phyloP scores from a whole-genome alignment of 1,140 invertebrate genomes.

The Hyposmocoma kahamanoa region DNA sequence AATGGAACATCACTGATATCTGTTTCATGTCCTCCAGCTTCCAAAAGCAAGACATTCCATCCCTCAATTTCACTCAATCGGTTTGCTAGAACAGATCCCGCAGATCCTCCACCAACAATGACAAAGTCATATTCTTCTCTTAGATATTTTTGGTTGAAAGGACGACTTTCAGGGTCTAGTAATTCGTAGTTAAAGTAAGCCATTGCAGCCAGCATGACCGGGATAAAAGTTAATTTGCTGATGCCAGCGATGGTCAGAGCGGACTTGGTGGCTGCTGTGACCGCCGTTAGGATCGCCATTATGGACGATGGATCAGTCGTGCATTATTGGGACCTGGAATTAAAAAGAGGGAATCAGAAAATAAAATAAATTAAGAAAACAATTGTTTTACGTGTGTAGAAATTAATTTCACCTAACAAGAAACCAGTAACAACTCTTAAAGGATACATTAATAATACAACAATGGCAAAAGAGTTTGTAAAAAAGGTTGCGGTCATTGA shows the following conservation, averaged over 20 bases:
- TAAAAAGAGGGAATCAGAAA: too few species aligned
- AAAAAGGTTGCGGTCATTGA: too few species aligned
- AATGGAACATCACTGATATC: slow-evolving; percentile 89
- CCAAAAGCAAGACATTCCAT: slow-evolving; percentile 88
- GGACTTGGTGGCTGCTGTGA: slow-evolving; percentile 78
- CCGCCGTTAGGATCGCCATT: slow-evolving; percentile 66
- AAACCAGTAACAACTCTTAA: too few species aligned
- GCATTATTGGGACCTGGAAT: slow-evolving; percentile 44
- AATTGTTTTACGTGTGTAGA: too few species aligned
- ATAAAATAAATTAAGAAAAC: too few species aligned
- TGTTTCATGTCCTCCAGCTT: slow-evolving; percentile 91
- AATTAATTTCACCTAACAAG: too few species aligned
- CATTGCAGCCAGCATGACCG: slow-evolving; percentile 83
- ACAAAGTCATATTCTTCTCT: slow-evolving; percentile 86
- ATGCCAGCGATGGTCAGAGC: slow-evolving; percentile 80
- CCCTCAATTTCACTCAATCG: slow-evolving; percentile 85
- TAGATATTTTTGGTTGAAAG: slow-evolving; percentile 79
- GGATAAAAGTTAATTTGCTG: slow-evolving; percentile 83
- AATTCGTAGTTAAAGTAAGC: slow-evolving; percentile 91
- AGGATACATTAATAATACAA: too few species aligned
- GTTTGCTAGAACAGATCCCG: slow-evolving; percentile 90
- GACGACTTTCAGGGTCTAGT: slow-evolving; percentile 88
- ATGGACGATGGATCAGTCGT: slow-evolving; percentile 17
- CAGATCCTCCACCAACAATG: slow-evolving; percentile 84
- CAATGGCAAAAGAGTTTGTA: too few species aligned